Base-by-base conservation (phyloP, 1,140 invertebrate species). In the Apis mellifera region DNA sequence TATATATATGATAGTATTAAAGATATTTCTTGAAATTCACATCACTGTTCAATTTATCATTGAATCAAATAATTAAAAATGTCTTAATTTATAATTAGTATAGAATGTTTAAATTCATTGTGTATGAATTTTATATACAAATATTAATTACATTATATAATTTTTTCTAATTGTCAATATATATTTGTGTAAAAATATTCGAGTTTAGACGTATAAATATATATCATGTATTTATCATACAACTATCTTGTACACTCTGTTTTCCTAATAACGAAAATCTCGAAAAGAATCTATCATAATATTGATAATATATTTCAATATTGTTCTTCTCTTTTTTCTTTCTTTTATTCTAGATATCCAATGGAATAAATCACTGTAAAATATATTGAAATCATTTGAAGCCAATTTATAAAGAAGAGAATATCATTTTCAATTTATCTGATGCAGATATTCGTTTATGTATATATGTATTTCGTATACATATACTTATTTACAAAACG, bases 271-370 rank as follows among this genome's bases (percentile, higher is more conserved):
- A 42, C 3, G 13, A 84, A 84, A 89, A 88, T 90, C 89, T 89
- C 86, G 70, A 79, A 72, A 85, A 90, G 90, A 92, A 90, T 86
- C 91, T 91, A 90, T 85, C 88, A 92, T 85, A 80, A 66, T 78
- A 52, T 57, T 23, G 71, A 82, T 76, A 77, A 59, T 66, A 42
- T 66, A 66, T 50, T 64, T 21, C 19, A 15, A 11, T 48, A 42
- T 68, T 26, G 26, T 26, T 17, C 26, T 59, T 59, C 78, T 85
- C 59, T 60, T 50, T 57, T 52, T 78, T 68, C 66, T 73, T 55
- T 23, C 60, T 12, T 52, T 74, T 66, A 32, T 55, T 23, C n/a
- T 19, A 70, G 7, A 13, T 5, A 19, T 32, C 7, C 3, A 8
- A n/a, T 50, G 8, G 4, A 26, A 12, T 71, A 48, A 42, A 15